Evolutionary conservation across 2,797 vertebrate genomes (phyloP).

Genomic region (Chelmon rostratus): DNA sequence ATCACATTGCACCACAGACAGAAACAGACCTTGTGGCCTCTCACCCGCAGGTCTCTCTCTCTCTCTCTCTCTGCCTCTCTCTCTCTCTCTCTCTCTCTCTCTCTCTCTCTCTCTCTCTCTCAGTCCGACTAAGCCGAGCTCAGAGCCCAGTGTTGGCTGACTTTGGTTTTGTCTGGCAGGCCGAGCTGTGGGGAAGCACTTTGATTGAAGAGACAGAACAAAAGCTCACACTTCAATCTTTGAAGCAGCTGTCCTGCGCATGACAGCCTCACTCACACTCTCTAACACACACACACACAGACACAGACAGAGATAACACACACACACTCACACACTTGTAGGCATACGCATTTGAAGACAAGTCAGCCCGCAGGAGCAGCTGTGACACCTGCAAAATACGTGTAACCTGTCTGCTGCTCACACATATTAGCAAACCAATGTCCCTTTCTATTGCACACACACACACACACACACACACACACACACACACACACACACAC

Average conservation of each 20-base stretch:
- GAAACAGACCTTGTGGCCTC: slow-evolving; percentile 79
- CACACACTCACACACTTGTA: background rate
- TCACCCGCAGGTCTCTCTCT: slow-evolving; percentile 73
- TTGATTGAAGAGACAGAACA: slow-evolving; percentile 79
- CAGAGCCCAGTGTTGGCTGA: slow-evolving; percentile 70
- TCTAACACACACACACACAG: slow-evolving; percentile 4
- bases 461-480: background rate
- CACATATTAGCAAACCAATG: slow-evolving; percentile 29
- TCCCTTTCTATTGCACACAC: background rate
- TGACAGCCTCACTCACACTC: slow-evolving; percentile 40
- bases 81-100: slow-evolving; percentile 13
- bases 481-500: slow-evolving; percentile 6
- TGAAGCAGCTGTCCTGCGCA: slow-evolving; percentile 75
- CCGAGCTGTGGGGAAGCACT: slow-evolving; percentile 73
- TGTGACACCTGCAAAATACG: slow-evolving; percentile 57
- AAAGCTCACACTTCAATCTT: slow-evolving; percentile 74
- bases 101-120: slow-evolving; percentile 3
- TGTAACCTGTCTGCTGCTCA: slow-evolving; percentile 48
- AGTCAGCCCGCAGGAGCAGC: slow-evolving; percentile 38
- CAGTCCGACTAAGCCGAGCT: slow-evolving; percentile 50
- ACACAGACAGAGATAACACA: background rate
- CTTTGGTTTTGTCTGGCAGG: slow-evolving; percentile 75
- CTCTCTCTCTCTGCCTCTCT: slow-evolving; percentile 28
- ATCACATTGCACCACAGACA: slow-evolving; percentile 82
- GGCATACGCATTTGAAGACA: slow-evolving; percentile 10